Base-by-base conservation (phyloP, 1,140 invertebrate genomes). In the Physella acuta region DNA sequence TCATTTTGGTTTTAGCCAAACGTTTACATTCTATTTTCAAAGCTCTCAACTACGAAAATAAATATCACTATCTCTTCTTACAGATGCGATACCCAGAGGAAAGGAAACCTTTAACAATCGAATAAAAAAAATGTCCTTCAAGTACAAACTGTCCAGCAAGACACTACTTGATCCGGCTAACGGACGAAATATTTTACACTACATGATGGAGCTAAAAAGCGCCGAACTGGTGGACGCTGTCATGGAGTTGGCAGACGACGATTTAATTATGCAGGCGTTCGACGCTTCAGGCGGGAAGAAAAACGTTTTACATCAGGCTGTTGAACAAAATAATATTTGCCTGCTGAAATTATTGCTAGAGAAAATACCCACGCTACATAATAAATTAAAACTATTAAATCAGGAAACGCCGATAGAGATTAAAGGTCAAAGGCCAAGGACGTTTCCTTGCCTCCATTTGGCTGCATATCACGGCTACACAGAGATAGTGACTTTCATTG, bases 371-470 rank as follows among this genome's bases (percentile, higher is more conserved):
- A 68, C 66, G 26, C 39, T 37, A 30, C 55, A 63, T 11, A 60
- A 73, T 11, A 58, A 62, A n/a, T 62, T 70, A 14, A 26, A 68
- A 51, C 55, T 79, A 0, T 71, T 82, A 14, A 71, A 72, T 33
- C 64, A 73, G 30, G 78, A 79, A 74, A 82, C 79, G 2, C 75
- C 73, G 8, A 68, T 80, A 20, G 72, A 81, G 56, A 76, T 79
- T 39, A 63, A 63, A 61, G 81, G 79, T 58, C 81, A 83, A 70
- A 71, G 81, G 53, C 78, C 80, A 64, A 71, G 81, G 36, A 75
- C 75, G 4, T 76, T 83, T 37, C 70, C 79, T 0, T 79, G 76
- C 65, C 66, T 80, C 20, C 80, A 79, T 68, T 67, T 83, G 30
- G 80, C 81, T 2, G 75, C 80, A 1, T 79, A 73, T 59, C 44